A percentile compares a stretch with the other conserved stretches of the same genome.
Conservation (phyloP, 2,888 invertebrate genomes). For the Doris montereyensis region DNA sequence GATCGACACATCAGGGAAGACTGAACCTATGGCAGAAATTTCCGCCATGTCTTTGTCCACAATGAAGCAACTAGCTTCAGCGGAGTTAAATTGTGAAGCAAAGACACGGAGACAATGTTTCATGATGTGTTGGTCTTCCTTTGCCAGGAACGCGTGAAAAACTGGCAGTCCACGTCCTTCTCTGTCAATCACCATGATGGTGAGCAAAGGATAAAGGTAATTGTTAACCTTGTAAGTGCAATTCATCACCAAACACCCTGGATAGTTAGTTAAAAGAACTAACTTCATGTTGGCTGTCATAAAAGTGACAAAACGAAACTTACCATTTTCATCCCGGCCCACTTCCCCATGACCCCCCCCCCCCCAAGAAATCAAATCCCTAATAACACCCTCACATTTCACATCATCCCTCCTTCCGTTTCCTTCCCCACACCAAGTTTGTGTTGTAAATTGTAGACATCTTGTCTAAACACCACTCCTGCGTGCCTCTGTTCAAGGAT, state of each 20-base stretch:
- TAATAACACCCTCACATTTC: neutral
- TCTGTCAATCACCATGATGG: neutral
- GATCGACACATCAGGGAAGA: slow-evolving; percentile 1
- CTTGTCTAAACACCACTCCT: neutral
- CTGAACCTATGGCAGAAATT: neutral
- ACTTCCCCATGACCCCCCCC: neutral
- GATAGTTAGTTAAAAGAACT: no score
- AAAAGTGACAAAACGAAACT: no score
- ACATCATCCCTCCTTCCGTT: neutral
- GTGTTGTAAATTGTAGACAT: neutral
- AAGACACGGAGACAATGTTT: neutral
- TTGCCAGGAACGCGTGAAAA: slow-evolving; percentile 4
- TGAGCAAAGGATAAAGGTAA: neutral
- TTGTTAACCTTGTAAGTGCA: slow-evolving; percentile 3
- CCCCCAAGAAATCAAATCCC: neutral
- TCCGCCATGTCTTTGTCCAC: slow-evolving; percentile 10
- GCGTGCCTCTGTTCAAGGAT: slow-evolving; percentile 3
- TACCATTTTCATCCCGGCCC: slow-evolving; percentile 1
- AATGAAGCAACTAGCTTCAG: neutral
- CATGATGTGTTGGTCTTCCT: neutral
- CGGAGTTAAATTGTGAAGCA: neutral
- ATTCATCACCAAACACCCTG: neutral
- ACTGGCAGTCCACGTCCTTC: neutral
- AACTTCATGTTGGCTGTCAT: no score
- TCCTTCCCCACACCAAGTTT: neutral